phyloP scores from a whole-genome alignment of 1,140 invertebrate genomes.

The Drosophila sulfurigaster region DNA sequence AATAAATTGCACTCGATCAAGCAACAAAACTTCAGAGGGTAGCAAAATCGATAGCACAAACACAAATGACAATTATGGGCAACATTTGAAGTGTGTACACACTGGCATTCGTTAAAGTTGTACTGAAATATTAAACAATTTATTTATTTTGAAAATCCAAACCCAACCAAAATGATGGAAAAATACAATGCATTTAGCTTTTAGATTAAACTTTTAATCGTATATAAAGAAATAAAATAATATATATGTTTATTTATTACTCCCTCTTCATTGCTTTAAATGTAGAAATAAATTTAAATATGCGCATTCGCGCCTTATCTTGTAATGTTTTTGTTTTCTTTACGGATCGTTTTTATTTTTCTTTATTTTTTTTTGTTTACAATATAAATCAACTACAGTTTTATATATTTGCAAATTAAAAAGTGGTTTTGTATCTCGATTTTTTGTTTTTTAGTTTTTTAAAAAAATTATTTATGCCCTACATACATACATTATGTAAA shows the following conservation, averaged over 20 bases:
- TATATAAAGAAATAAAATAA: slow-evolving; percentile 43
- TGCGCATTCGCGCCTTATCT: slow-evolving; percentile 45
- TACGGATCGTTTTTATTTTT: slow-evolving; percentile 24
- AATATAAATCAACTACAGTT: slow-evolving; percentile 53
- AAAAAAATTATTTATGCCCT: slow-evolving; percentile 20
- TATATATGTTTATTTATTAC: slow-evolving; percentile 26
- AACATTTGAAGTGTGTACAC: slow-evolving; percentile 13
- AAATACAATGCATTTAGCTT: slow-evolving; percentile 28
- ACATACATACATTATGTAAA: slow-evolving; percentile 27
- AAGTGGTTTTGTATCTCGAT: slow-evolving; percentile 13
- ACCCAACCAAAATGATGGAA: background rate
- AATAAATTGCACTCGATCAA: no score
- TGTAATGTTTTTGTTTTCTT: slow-evolving; percentile 40
- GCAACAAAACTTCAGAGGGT: no score
- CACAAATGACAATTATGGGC: no score
- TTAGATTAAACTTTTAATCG: slow-evolving; percentile 32
- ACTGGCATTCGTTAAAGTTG: slow-evolving; percentile 15
- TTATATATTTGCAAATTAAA: slow-evolving; percentile 59
- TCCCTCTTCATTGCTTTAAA: slow-evolving; percentile 25
- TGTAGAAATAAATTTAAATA: slow-evolving; percentile 38
- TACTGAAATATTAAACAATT: background rate
- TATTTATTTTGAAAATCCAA: background rate
- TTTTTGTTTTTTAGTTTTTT: slow-evolving; percentile 1
- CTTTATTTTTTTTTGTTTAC: background rate
- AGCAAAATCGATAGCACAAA: no score